Evolutionary conservation across 2,797 vertebrate species (phyloP).

Genomic region (Pangasius larnaudii): DNA sequence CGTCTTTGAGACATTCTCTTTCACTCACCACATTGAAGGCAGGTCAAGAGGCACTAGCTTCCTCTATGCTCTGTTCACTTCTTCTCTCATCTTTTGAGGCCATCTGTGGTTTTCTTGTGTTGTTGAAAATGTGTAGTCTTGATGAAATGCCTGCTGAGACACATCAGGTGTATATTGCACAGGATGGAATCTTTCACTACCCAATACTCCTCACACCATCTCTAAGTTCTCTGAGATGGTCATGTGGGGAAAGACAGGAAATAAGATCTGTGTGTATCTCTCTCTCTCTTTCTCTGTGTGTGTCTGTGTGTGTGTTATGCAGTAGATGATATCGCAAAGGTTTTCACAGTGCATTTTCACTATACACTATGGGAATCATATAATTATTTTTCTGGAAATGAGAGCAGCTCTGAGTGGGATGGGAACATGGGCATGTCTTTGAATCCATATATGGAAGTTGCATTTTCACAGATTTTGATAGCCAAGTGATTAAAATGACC

Average conservation of each 20-base stretch:
- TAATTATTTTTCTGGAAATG: neutral
- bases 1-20: slow-evolving; percentile 1
- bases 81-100: slow-evolving; percentile 14
- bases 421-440: neutral
- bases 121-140: slow-evolving; percentile 31
- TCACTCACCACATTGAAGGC: slow-evolving; percentile 13
- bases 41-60: slow-evolving; percentile 9
- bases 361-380: neutral
- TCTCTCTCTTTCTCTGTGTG: neutral
- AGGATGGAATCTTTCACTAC: neutral
- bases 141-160: slow-evolving; percentile 29
- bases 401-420: neutral
- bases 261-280: neutral
- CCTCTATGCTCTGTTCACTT: slow-evolving; percentile 16
- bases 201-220: slow-evolving; percentile 10
- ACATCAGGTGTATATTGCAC: slow-evolving; percentile 45
- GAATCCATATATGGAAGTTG: neutral
- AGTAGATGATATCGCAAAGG: neutral
- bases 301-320: neutral
- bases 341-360: neutral
- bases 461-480: neutral
- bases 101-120: slow-evolving; percentile 45
- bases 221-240: slow-evolving; percentile 23
- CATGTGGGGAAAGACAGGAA: neutral
- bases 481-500: neutral